These are phyloP conservation scores for Euphonia xanthogaster DNA, from an alignment of 2,797 vertebrate genomes.

Conservation along the genomic window DNA sequence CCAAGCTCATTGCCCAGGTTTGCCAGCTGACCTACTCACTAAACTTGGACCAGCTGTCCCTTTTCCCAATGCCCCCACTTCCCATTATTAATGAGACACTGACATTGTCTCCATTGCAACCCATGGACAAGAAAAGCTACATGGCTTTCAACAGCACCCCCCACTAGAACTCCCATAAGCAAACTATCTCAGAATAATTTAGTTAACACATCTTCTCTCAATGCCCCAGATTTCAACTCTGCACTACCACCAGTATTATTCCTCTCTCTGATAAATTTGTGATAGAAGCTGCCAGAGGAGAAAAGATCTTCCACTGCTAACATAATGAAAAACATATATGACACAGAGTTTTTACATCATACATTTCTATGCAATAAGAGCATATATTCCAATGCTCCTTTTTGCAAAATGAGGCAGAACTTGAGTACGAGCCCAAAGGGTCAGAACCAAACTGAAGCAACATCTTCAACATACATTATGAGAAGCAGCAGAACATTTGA, in stretches of 20 bases:
- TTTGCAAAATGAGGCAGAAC: neutral
- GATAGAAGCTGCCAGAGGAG: neutral
- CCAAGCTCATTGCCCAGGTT: neutral
- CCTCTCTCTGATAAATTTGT: neutral
- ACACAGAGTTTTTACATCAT: neutral
- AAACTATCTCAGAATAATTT: neutral
- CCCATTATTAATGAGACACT: neutral
- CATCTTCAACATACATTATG: neutral
- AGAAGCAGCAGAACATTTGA: neutral
- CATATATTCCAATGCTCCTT: neutral
- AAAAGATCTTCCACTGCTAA: neutral
- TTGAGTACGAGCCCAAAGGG: neutral
- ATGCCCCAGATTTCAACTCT: neutral
- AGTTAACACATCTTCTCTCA: neutral
- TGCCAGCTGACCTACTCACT: neutral
- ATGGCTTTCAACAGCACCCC: neutral
- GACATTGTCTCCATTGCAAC: neutral
- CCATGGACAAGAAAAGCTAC: neutral
- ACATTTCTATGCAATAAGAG: neutral
- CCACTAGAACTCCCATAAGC: neutral
- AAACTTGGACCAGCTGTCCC: neutral
- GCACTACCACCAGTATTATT: neutral
- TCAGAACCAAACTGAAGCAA: neutral
- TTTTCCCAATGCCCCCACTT: neutral
- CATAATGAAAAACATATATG: neutral